Conservation (phyloP, 2,113 vertebrate genomes). For the Platichthys flesus region DNA sequence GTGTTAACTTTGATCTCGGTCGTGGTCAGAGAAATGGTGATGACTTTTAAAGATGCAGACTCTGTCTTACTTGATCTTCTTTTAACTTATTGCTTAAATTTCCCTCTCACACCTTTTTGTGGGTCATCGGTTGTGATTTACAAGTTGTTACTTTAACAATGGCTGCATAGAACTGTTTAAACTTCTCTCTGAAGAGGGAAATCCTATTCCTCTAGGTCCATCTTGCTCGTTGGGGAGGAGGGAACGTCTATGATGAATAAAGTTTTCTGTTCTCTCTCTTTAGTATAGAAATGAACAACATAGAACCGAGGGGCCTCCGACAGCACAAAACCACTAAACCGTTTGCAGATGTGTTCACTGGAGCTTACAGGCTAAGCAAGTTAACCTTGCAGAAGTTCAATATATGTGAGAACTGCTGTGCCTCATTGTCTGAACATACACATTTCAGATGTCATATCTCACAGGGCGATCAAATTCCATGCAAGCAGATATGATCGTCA, state of each 20-base stretch:
- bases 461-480: constrained; percentile 42
- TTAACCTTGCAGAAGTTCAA: constrained; percentile 38
- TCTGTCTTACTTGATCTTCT: constrained; percentile 12
- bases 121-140: constrained; percentile 38
- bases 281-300: constrained; percentile 34
- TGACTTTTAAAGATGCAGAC: constrained; percentile 22
- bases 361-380: constrained; percentile 46
- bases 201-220: constrained; percentile 8
- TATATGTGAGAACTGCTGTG: constrained; percentile 30
- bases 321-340: constrained; percentile 43
- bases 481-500: constrained; percentile 43
- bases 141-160: constrained; percentile 18
- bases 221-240: constrained; percentile 7
- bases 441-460: constrained; percentile 43
- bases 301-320: neutral
- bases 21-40: constrained; percentile 22
- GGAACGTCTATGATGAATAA: constrained; percentile 13
- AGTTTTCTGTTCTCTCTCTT: constrained; percentile 34
- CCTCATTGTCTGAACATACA: constrained; percentile 39
- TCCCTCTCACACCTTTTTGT: constrained; percentile 23
- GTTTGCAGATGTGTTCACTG: constrained; percentile 60
- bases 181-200: constrained; percentile 22
- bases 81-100: neutral
- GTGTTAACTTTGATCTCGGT: neutral
- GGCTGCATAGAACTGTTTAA: constrained; percentile 1